These are phyloP conservation scores for Acrossocheilus fasciatus DNA, from an alignment of 2,797 vertebrate genomes.

Conservation along the genomic window DNA sequence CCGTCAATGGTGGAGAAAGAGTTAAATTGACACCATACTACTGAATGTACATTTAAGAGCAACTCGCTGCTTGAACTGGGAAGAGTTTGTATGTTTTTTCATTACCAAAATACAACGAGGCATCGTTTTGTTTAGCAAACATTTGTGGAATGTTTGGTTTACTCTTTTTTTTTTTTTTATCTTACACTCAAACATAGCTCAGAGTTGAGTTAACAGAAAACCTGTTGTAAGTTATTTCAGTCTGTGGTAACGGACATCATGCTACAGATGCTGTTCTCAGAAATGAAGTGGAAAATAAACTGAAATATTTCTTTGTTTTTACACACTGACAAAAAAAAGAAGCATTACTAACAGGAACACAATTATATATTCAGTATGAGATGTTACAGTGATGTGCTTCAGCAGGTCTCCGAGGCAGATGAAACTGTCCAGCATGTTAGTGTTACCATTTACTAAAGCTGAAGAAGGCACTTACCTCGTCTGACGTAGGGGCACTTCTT, in stretches of 20 bases:
- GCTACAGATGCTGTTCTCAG: neutral
- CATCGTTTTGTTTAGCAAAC: neutral
- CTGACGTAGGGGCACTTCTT: slow-evolving; percentile 94
- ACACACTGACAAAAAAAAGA: slow-evolving; percentile 2
- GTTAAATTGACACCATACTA: neutral
- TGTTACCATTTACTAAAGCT: neutral
- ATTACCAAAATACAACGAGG: neutral
- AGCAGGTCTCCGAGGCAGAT: neutral
- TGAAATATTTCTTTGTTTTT: neutral
- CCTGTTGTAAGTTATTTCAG: neutral
- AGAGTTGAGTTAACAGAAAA: neutral
- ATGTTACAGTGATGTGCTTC: neutral
- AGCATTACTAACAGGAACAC: neutral
- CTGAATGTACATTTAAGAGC: neutral
- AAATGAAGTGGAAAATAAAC: slow-evolving; percentile 7
- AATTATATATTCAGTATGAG: neutral
- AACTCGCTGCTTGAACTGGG: neutral
- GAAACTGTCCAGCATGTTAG: neutral
- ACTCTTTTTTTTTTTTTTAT: neutral
- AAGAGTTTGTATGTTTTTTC: neutral
- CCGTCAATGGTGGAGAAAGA: neutral
- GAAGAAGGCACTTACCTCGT: slow-evolving; percentile 85
- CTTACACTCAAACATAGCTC: neutral
- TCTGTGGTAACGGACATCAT: neutral
- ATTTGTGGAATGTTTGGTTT: neutral